These are phyloP conservation scores for Lepus europaeus DNA, from an alignment of 2,113 vertebrate species.

Conservation along the genomic window DNA sequence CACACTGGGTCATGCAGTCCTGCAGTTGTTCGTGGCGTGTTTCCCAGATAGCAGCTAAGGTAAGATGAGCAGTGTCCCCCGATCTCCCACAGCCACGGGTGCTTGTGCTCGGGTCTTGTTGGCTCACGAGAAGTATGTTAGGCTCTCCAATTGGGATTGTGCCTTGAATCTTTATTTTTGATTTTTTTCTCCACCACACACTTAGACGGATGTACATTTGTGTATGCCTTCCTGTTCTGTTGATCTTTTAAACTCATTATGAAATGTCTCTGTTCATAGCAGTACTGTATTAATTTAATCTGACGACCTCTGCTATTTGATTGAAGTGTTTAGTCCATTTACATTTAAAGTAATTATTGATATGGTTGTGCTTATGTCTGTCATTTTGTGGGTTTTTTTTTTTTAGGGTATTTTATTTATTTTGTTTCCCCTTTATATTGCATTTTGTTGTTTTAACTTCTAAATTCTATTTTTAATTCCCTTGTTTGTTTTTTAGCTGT, in stretches of 20 bases:
- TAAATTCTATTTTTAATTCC: background rate
- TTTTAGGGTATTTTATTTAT: background rate
- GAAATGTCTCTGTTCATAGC: background rate
- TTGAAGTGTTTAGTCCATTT: background rate
- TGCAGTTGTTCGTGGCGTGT: background rate
- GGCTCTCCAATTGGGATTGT: background rate
- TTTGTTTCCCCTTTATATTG: background rate
- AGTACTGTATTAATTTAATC: background rate
- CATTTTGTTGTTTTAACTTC: background rate
- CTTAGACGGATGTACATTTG: background rate
- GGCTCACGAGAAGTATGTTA: background rate
- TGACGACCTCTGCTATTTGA: background rate
- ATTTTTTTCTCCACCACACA: background rate
- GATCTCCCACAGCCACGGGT: background rate
- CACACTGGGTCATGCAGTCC: background rate
- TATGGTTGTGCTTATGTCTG: background rate
- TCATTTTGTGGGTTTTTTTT: background rate
- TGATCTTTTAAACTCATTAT: background rate
- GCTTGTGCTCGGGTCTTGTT: background rate
- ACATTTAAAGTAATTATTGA: slow-evolving; percentile 14
- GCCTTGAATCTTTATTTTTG: background rate
- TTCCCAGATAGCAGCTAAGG: background rate
- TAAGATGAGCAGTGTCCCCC: background rate
- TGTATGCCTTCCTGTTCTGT: background rate
- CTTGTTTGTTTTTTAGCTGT: background rate